These are phyloP conservation scores for Leptonema lineaticorne DNA, from an alignment of 1,140 invertebrate genomes.

Conservation along the genomic window DNA sequence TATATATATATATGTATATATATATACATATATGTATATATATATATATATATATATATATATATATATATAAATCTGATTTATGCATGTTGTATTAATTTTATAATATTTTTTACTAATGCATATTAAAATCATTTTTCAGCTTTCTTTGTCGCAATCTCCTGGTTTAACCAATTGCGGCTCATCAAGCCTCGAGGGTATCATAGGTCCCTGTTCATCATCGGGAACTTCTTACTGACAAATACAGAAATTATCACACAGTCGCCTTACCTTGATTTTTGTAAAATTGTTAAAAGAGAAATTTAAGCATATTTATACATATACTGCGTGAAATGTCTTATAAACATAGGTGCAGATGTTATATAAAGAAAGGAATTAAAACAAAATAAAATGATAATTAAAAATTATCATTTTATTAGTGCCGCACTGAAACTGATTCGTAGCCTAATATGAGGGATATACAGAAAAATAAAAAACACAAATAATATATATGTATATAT, in stretches of 20 bases:
- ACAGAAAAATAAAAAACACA: neutral
- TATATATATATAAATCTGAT: too few species aligned
- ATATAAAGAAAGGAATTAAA: too few species aligned
- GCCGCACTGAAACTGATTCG: neutral
- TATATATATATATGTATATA: too few species aligned
- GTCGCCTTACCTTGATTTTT: constrained; percentile 16
- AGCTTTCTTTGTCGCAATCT: constrained; percentile 37
- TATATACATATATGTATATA: too few species aligned
- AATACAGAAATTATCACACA: constrained; percentile 21
- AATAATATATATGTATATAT: too few species aligned
- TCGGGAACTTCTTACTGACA: constrained; percentile 42
- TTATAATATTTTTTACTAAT: constrained; percentile 13
- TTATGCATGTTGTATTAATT: neutral
- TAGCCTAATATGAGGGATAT: too few species aligned
- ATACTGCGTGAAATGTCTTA: neutral
- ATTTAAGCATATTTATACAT: neutral
- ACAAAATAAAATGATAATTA: too few species aligned
- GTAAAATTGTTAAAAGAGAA: constrained; percentile 21
- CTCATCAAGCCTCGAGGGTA: constrained; percentile 39
- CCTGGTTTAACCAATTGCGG: constrained; percentile 29
- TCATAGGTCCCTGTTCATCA: constrained; percentile 40
- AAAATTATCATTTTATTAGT: too few species aligned
- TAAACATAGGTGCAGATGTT: neutral
- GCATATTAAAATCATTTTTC: too few species aligned
- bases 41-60: too few species aligned